Base-by-base conservation (phyloP, 2,888 invertebrate species). In the Melanostoma mellinum region DNA sequence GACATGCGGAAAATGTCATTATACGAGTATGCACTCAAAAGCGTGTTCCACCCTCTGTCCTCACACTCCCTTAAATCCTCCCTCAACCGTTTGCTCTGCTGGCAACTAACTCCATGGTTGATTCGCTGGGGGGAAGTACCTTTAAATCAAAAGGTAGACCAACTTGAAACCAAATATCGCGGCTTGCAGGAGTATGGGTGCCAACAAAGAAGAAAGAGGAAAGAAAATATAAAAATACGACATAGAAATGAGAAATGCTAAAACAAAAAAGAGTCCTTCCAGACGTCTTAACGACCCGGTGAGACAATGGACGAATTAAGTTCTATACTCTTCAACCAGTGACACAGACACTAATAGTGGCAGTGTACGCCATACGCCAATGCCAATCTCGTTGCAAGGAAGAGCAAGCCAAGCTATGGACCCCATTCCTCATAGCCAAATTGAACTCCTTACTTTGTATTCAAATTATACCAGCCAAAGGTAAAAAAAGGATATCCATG, bases 381-480 rank as follows among this genome's bases (percentile, higher is more conserved):
- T 61, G 42, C 33, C 38, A 38, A 74, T 40, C 50, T 3, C 60
- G 38, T 44, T 40, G 38, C 50, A 6, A 38, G 9, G 40, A 8
- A 20, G 20, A 20, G 20, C 20, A 33, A 33, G 2, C 33, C 9
- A 40, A 4, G 10, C 36, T 53, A 3, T 35, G 44, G 58, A 33
- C 58, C 20, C 74, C 35, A 38, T 33, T 1, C 30, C 46, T 56
- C 50, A 36, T 20, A 20, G 0, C 56, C 63, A 71, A 69, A 53
- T 69, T 80, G 75, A 75, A 75, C 65, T 80, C 80, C 80, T 75
- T 80, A 80, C 71, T 80, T 80, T 80, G 80, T 75, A 80, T 80
- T 80, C 80, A 80, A 80, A 80, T 80, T 80, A 80, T 75, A 75
- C 69, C 69, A 74, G 80, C 71, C 80, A 80, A 80, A 80, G 80